Base-by-base conservation (phyloP, 2,797 vertebrate species). In the Cossypha dichroa region DNA sequence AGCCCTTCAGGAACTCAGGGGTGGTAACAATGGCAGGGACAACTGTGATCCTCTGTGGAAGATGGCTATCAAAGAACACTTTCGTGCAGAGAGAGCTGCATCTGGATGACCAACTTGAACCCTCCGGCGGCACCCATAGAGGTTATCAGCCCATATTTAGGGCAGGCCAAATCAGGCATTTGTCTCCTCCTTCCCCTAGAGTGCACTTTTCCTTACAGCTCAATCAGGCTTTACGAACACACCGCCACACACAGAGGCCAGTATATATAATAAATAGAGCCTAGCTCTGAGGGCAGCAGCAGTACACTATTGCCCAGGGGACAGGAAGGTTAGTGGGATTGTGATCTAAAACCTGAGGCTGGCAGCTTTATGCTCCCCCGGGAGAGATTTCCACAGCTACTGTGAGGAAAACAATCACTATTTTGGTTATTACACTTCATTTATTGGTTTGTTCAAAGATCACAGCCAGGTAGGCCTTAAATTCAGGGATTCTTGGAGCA, bases 311-410 rank as follows among this genome's bases (percentile, higher is more conserved):
- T 73, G 96, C 94, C 93, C 96, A 93, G 85, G 95, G 90, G 94
- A 97, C 87, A 94, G 87, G 94, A 95, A 97, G 91, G 96, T 97
- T 96, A 96, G 96, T 81, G 82, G 91, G 95, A 94, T 40, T 96
- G 94, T 97, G 96, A 97, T 97, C 96, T 96, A 97, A 96, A 94
- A 95, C 96, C 96, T 5, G 51, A 94, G 87, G 93, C 91, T 96
- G 96, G 94, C 89, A 93, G 96, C 69, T 84, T 81, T 93, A 52
- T 38, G 48, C 43, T 95, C 93, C 87, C 76, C 10, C 0, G 45
- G 85, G 96, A 96, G 82, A 93, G 66, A 97, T 96, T 93, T 95
- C 76, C 89, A 88, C 91, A 78, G 93, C 96, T 94, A 93, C 90
- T 3, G 69, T 0, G 14, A 94, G 69, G 79, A 96, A 94, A 95